phyloP scores from a whole-genome alignment of 1,140 invertebrate genomes.

The Cherax destructor region DNA sequence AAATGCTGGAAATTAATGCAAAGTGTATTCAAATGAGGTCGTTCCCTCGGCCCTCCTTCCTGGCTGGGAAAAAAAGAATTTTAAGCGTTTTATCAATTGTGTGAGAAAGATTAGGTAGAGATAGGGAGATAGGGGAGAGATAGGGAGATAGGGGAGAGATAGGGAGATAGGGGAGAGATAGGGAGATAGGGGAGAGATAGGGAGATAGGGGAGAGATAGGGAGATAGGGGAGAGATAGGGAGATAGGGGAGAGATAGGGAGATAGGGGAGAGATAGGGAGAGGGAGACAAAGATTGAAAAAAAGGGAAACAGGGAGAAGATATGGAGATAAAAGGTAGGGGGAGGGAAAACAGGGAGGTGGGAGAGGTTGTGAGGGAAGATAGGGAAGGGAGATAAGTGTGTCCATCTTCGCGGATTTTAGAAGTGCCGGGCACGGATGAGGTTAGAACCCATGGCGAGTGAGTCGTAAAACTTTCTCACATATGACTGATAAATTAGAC shows the following conservation, averaged over 20 bases:
- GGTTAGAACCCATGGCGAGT: too few relatives aligned
- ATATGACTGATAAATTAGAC: too few relatives aligned
- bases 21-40: conserved; percentile 41
- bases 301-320: background rate
- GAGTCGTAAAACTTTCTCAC: too few relatives aligned
- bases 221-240: background rate
- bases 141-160: background rate
- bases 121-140: background rate
- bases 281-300: background rate
- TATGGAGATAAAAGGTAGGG: background rate
- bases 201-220: background rate
- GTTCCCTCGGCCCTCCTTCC: conserved; percentile 12
- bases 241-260: background rate
- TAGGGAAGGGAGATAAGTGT: too few relatives aligned
- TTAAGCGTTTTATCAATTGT: conserved; percentile 40
- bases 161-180: background rate
- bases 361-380: background rate
- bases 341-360: background rate
- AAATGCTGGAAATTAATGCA: conserved; percentile 23
- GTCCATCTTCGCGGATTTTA: too few relatives aligned
- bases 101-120: conserved; percentile 23
- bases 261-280: background rate
- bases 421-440: too few relatives aligned
- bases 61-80: background rate
- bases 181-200: background rate